phyloP scores from a whole-genome alignment of 2,797 vertebrate species.

The Melanotaenia parkinsoni region DNA sequence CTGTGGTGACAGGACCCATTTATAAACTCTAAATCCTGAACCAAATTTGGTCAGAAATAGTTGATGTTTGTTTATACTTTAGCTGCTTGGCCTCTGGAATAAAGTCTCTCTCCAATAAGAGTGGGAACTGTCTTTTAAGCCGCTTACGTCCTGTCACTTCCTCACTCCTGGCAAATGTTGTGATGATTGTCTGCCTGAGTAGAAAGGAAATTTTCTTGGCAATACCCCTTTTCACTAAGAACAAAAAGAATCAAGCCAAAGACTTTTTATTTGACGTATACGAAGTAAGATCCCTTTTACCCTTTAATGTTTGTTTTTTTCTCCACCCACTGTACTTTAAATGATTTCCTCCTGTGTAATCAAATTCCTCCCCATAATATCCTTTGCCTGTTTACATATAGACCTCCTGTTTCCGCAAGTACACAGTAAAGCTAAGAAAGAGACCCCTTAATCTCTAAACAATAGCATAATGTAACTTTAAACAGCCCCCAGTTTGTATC shows the following conservation, averaged over 20 bases:
- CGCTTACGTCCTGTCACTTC: slow-evolving; percentile 72
- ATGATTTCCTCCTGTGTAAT: slow-evolving; percentile 67
- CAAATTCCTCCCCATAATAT: slow-evolving; percentile 68
- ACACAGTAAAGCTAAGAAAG: slow-evolving; percentile 31
- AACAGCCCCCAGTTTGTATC: slow-evolving; percentile 7
- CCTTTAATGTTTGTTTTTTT: slow-evolving; percentile 48
- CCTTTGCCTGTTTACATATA: slow-evolving; percentile 68
- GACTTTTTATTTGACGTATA: slow-evolving; percentile 10
- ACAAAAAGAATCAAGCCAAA: slow-evolving; percentile 20
- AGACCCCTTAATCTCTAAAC: slow-evolving; percentile 39
- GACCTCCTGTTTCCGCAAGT: slow-evolving; percentile 55
- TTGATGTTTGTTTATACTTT: slow-evolving; percentile 77
- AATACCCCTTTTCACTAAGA: slow-evolving; percentile 12
- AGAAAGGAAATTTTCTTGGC: slow-evolving; percentile 63
- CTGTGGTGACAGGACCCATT: slow-evolving; percentile 78
- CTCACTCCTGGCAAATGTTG: slow-evolving; percentile 57
- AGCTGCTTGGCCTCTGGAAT: slow-evolving; percentile 63
- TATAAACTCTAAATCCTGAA: slow-evolving; percentile 67
- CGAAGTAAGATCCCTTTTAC: slow-evolving; percentile 11
- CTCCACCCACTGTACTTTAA: slow-evolving; percentile 32
- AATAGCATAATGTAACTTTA: slow-evolving; percentile 39
- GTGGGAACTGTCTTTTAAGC: slow-evolving; percentile 69
- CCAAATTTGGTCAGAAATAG: slow-evolving; percentile 80
- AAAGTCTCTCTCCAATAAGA: slow-evolving; percentile 59
- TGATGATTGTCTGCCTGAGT: slow-evolving; percentile 67